Evolutionary conservation across 2,113 vertebrate genomes (phyloP), one percentile per base, ranked within the genome.

Genomic region (Alligator sinensis): DNA sequence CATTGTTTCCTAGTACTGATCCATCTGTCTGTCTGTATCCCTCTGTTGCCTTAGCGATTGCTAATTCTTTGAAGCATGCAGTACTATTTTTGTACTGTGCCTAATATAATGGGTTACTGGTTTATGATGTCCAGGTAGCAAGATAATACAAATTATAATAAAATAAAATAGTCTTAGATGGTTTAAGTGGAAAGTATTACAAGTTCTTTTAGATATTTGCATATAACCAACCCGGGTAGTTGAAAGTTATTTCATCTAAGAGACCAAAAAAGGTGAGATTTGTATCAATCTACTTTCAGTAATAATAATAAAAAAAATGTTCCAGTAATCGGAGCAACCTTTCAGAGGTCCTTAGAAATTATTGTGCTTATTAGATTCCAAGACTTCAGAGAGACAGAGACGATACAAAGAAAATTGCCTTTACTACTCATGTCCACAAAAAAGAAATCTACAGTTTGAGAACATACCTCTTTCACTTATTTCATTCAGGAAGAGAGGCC

Each of bases 141-240:
- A 75, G 64, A 76, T 75, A 95, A 90, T 82, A 27, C 24, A 81
- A 62, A 78, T 77, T 11, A 34, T 17, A n/a, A n/a, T 17, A 17
- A 27, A 47, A 47, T 47, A 47, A 47, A 47, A 9, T 47, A 47
- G 47, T 47, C 47, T 47, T 47, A 47, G 47, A 47, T 47, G 47
- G 47, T 47, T 47, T 47, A 47, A 85, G 12, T 84, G 25, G 68
- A 86, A 86, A 61, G 62, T 82, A 82, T 16, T 61, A 68, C 34
- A 76, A 82, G 17, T 61, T 88, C 72, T 94, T 86, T 66, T 94
- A 94, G 93, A 91, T 75, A 80, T 68, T 15, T 6, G 3, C 38
- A 59, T 63, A 59, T 75, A 86, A 77, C 19, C 14, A 89, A 55
- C 64, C 93, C 86, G 82, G 88, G 76, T 79, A 88, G 47, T 66